phyloP scores from a whole-genome alignment of 2,888 invertebrate genomes.

The Ametastegia equiseti region DNA sequence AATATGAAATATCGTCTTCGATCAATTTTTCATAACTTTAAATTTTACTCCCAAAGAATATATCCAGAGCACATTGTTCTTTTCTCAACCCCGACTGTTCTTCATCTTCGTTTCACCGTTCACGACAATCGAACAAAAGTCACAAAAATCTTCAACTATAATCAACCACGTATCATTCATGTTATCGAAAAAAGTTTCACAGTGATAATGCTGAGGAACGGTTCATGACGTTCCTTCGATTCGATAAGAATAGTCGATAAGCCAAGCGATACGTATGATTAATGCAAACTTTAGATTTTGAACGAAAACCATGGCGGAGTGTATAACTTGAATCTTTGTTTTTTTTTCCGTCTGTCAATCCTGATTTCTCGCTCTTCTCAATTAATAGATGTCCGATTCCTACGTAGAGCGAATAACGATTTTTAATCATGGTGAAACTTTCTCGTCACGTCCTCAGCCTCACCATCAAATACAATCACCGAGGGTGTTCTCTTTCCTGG shows the following conservation, averaged over 20 bases:
- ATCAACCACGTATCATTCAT: too few relatives aligned
- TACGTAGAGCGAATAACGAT: conserved; percentile 41
- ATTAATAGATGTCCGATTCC: conserved; percentile 21
- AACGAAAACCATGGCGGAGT: neutral
- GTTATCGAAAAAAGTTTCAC: neutral
- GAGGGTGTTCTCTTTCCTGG: conserved; percentile 16
- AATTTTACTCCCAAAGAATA: conserved; percentile 19
- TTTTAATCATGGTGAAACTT: conserved; percentile 46
- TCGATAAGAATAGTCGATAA: neutral
- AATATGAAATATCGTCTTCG: conserved; percentile 74
- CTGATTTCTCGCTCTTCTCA: conserved; percentile 47
- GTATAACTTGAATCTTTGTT: conserved; percentile 19
- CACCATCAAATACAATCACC: conserved; percentile 64
- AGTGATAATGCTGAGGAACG: neutral
- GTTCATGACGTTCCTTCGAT: neutral
- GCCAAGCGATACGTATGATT: neutral
- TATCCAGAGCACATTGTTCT: conserved; percentile 22
- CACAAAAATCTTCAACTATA: too few relatives aligned
- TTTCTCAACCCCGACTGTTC: conserved; percentile 6
- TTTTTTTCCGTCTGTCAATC: conserved; percentile 62
- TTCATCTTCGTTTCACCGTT: neutral
- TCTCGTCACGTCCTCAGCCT: conserved; percentile 57
- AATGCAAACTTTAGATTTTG: neutral
- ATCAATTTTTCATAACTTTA: conserved; percentile 72
- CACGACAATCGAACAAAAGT: too few relatives aligned